These are phyloP conservation scores for Acinonyx jubatus DNA, from an alignment of 2,113 vertebrate genomes.

Conservation along the genomic window DNA sequence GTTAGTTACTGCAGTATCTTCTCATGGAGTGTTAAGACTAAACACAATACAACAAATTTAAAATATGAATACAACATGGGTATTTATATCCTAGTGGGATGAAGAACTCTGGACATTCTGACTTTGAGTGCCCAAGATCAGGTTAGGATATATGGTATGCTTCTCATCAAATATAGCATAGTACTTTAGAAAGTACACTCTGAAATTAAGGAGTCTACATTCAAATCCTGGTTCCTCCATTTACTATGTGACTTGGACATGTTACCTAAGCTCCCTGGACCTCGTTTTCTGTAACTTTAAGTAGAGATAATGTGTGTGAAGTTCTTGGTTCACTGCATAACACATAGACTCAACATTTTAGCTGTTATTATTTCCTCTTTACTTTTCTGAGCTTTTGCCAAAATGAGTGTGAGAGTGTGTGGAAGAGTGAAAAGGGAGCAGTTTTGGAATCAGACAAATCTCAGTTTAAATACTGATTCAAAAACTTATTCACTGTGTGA, in stretches of 20 bases:
- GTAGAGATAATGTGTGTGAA: background rate
- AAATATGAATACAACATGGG: background rate
- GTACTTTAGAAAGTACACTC: background rate
- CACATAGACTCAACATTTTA: background rate
- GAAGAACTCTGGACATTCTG: background rate
- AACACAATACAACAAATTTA: background rate
- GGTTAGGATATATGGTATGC: background rate
- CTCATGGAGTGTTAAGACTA: background rate
- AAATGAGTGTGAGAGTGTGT: background rate
- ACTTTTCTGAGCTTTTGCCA: background rate
- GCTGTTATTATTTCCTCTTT: background rate
- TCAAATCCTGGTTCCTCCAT: background rate
- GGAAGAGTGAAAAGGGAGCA: background rate
- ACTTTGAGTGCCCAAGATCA: background rate
- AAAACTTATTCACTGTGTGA: background rate
- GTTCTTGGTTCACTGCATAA: background rate
- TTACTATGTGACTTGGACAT: background rate
- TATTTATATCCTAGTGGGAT: background rate
- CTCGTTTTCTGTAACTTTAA: conserved; percentile 21
- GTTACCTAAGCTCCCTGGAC: background rate
- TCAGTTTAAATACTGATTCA: background rate
- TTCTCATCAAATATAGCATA: background rate
- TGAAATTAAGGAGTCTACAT: background rate
- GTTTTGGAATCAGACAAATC: background rate
- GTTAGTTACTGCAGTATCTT: background rate